Evolutionary conservation across 2,888 invertebrate species (phyloP).

Genomic region (Acanthosepion lycidas): DNA sequence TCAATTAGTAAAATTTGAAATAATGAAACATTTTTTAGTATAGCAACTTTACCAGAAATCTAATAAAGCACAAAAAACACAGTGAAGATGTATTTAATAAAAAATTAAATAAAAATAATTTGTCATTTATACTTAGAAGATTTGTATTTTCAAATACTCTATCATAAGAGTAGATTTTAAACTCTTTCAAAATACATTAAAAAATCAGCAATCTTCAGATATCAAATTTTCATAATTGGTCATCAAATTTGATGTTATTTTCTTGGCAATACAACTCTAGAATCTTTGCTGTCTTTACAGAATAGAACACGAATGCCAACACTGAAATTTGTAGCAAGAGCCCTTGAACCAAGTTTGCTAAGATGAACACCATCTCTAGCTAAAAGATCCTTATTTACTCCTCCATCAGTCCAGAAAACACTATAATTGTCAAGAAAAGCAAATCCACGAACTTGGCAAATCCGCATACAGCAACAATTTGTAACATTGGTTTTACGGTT

Average conservation of each 20-base stretch:
- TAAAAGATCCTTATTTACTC: slow-evolving; percentile 38
- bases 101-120: background rate
- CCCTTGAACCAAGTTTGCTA: slow-evolving; percentile 38
- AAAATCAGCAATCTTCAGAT: background rate
- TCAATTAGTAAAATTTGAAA: background rate
- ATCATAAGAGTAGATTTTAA: background rate
- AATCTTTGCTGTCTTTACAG: slow-evolving; percentile 39
- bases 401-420: slow-evolving; percentile 43
- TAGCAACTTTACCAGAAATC: background rate
- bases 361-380: slow-evolving; percentile 42
- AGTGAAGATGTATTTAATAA: background rate
- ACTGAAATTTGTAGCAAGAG: slow-evolving; percentile 43
- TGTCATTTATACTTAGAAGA: background rate
- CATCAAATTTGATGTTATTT: background rate
- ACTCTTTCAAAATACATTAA: background rate
- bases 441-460: slow-evolving; percentile 43
- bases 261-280: slow-evolving; percentile 42
- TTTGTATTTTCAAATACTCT: background rate
- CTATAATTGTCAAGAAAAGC: slow-evolving; percentile 44
- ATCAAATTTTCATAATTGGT: background rate
- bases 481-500: slow-evolving; percentile 43
- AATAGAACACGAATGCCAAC: slow-evolving; percentile 42
- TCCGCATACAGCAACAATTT: slow-evolving; percentile 44
- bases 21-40: background rate
- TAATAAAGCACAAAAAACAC: background rate